Evolutionary conservation across 2,113 vertebrate species (phyloP), one percentile per base, ranked within the genome.

Genomic region (Perognathus longimembris): DNA sequence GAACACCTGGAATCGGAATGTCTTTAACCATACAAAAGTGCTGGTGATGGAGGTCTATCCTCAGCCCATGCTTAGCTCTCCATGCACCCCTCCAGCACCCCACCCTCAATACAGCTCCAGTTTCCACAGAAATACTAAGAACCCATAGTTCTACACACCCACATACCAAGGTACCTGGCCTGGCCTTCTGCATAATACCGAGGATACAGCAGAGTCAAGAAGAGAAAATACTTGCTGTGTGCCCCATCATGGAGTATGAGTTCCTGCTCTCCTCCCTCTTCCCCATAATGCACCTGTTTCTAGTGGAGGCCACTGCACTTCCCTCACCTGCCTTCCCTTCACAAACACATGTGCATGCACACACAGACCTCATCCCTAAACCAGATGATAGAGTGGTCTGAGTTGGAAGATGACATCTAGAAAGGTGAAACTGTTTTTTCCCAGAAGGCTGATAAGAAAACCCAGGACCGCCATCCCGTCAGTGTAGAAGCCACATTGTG

Each of bases 361-460:
- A 67, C 5, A 66, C n/a, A 4, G 18, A 26, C 22, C 71, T 40
- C 9, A 6, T 11, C n/a, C 34, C 22, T 54, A 11, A 12, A 7
- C 17, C 40, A 20, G n/a, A 59, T 40, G 75, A 79, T 26, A 71
- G 38, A 28, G 7, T 8, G 3, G 45, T 32, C 12, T n/a, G 32
- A n/a, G 67, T 42, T 30, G 59, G 34, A 87, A 40, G 69, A 34
- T 30, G 6, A 34, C 4, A 4, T 28, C 30, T 45, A 24, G 57
- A 64, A 15, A 85, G 7, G 42, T 45, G 21, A 59, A 11, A 42
- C 1, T 7, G 32, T 2, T n/a, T 81, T 91, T 5, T 73, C 32
- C 6, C 0, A 1, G 1, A 6, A 18, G 24, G 10, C 14, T 30
- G 45, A 66, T 2, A 36, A 21, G 11, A 6, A 67, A 83, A 30